Percentiles rank a stretch among this genome's conserved stretches.
Conservation (phyloP, 92 coral and sea anemone genomes). For the Diadumene lineata region DNA sequence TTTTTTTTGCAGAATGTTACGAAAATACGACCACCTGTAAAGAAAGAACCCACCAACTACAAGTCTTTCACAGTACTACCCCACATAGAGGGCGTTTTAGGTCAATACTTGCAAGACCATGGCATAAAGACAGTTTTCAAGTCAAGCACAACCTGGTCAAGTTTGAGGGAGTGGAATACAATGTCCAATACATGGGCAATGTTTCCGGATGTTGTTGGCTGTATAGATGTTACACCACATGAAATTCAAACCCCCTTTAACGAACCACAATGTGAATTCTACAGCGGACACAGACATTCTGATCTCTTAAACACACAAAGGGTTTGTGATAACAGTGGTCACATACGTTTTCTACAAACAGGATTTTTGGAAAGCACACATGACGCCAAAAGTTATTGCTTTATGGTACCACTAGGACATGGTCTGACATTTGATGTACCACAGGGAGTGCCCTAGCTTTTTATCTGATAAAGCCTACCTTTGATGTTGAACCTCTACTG, state of each 20-base stretch:
- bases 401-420: conserved; percentile 44
- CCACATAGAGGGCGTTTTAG: too few species aligned
- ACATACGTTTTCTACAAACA: conserved; percentile 33
- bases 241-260: background rate
- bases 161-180: conserved; percentile 22
- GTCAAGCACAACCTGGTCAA: conserved; percentile 36
- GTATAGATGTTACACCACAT: conserved; percentile 27
- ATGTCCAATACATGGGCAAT: conserved; percentile 20
- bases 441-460: conserved; percentile 7
- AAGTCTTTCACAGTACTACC: too few species aligned
- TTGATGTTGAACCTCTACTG: too few species aligned
- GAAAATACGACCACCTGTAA: too few species aligned
- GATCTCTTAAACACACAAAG: conserved; percentile 25
- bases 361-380: conserved; percentile 39
- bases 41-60: too few species aligned
- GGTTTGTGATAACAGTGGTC: conserved; percentile 26
- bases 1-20: too few species aligned
- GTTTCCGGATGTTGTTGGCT: conserved; percentile 33
- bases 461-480: conserved; percentile 39
- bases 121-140: too few species aligned
- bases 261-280: conserved; percentile 19
- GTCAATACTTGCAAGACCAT: too few species aligned
- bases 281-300: conserved; percentile 29
- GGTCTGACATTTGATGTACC: conserved; percentile 38
- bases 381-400: conserved; percentile 20